Base-by-base conservation (phyloP, 1,140 invertebrate genomes). In the Rhopalosiphum padi region DNA sequence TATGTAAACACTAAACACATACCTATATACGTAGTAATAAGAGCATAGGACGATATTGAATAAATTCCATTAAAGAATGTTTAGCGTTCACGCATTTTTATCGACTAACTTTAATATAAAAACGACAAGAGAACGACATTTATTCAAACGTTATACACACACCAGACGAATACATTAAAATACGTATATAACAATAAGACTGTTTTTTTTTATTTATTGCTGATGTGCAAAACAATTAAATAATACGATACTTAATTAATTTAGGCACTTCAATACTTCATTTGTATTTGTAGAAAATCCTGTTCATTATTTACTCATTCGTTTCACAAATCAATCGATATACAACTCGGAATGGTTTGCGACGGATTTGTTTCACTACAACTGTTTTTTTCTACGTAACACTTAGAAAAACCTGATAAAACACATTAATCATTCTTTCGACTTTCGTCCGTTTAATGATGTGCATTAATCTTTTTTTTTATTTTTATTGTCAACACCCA, bases 381-480 rank as follows among this genome's bases (percentile, higher is more conserved):
- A 89, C 25, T 41, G 23, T 89, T 53, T 87, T 87, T 87, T 89
- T 53, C 21, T 37, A 22, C 7, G 6, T 53, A 53, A 88, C 9
- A 89, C 18, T 53, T 37, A 37, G 35, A 89, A 89, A 55, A 89
- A 89, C 51, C 35, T 89, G 88, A 55, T 89, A 55, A 89, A 55
- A 89, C 51, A 89, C 88, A 89, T 89, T 89, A 89, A 89, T 89
- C 88, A 89, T 89, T 55, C 11, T 2, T 55, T 53, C 7, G n/a
- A 89, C 48, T 55, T 55, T 51, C 53, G 25, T 89, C 35, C 35
- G 23, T 53, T 53, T 53, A 53, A 89, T 35, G 22, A 88, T 22
- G 85, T 51, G 2, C 87, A 89, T 89, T 51, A 35, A 88, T 51
- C 48, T 88, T 88, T 23, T 88, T 88, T 88, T 51, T 88, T 35